Base-by-base conservation (phyloP, 2,888 invertebrate genomes). In the Ophioninae sp. region DNA sequence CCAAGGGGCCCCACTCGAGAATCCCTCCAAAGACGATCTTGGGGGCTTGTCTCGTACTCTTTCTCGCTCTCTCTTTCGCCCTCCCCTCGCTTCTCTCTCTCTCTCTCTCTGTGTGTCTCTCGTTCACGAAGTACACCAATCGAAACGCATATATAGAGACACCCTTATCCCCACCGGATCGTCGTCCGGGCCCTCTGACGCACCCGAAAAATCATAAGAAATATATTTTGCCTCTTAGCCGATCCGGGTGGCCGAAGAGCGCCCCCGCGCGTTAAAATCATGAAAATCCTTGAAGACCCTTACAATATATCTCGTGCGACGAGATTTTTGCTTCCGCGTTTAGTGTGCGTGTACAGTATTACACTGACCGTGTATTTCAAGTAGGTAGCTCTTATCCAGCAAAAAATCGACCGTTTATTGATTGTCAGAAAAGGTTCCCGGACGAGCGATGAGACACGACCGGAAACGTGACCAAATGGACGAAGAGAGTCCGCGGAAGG, bases 141-240 rank as follows among this genome's bases (percentile, higher is more conserved):
- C 20, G 7, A 10, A 79, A n/a, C 30, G 20, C 30, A 62, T 56
- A 56, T 23, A 37, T 30, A 39, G n/a, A 39, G 5, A 20, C n/a
- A 69, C 68, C 79, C 59, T 56, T 75, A 80, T 83, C 87, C 87
- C 87, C 85, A 80, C 86, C 87, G 82, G 68, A 59, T 68, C 56
- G 13, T 10, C 8, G 62, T n/a, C n/a, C n/a, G n/a, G 65, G 84
- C 85, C 85, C 84, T 83, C 85, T 85, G 86, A 82, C 87, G 85
- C 86, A 86, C 86, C 85, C 85, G 85, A 87, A 87, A 86, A 86
- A 85, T 87, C 86, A 79, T 79, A 79, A 76, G 70, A 80, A 83
- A 82, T 82, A 83, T 83, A 79, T 78, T 74, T 70, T 68, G 72
- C 74, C 69, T 64, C 78, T 74, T 69, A 56, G 44, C 67, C 76